Evolutionary conservation across 2,888 invertebrate genomes (phyloP), one percentile per base, ranked within the genome.

Genomic region (Cephus nigrinus): DNA sequence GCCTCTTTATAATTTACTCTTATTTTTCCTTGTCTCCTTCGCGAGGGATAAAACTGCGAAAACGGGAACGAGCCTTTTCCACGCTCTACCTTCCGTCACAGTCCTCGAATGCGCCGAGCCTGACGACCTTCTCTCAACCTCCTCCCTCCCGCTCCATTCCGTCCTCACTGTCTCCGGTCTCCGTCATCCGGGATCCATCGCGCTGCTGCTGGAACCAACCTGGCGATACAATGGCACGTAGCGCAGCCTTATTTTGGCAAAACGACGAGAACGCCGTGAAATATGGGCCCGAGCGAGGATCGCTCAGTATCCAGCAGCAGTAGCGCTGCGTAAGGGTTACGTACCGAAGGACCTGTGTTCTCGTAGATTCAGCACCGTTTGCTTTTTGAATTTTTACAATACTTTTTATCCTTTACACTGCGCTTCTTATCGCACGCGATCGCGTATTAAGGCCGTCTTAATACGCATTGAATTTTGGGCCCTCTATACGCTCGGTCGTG

Each of bases 341-440:
- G 55, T 55, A 23, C 55, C 15, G 9, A 9, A 9, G 55, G 0
- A 55, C 23, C 23, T 2, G 55, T 55, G 23, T 23, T 55, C 23
- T 55, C 9, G 9, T 55, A 23, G 15, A 15, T 23, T 23, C 23
- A 55, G 23, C 55, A 55, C 2, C 55, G 55, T 23, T 55, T 23
- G 2, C 9, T 55, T 55, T 55, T 55, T 55, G 23, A 0, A 15
- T 23, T 55, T 23, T 55, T 55, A 9, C 23, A 55, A 55, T 55
- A 23, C 40, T 23, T 55, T 5, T 55, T 55, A 55, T 55, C 23
- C 9, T 55, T 55, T 3, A 31, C 71, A 31, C 31, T 71, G 71
- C 15, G 55, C 68, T 34, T 74, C 78, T 82, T 82, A 83, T 83
- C 82, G 78, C 76, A 79, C 81, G 81, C 80, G 80, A 83, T 83